Evolutionary conservation across 2,797 vertebrate species (phyloP).

Genomic region (Hipposideros larvatus): DNA sequence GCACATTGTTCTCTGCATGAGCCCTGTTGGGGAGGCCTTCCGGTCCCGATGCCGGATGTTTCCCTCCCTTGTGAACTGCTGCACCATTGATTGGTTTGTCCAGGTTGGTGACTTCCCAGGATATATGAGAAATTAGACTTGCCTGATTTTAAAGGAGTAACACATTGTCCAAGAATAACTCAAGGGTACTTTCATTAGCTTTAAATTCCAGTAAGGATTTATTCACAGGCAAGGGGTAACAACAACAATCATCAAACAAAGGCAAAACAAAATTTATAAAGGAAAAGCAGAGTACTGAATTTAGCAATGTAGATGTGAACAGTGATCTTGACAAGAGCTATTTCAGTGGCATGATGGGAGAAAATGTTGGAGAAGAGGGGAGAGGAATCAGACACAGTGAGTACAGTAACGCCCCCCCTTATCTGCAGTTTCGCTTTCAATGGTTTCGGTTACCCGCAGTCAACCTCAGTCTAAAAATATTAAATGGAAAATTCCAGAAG

Average conservation of each 20-base stretch:
- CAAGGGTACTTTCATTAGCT: neutral
- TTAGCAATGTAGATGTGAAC: neutral
- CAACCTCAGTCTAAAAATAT: neutral
- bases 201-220: constrained; percentile 14
- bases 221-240: neutral
- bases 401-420: neutral
- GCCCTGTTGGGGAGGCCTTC: constrained; percentile 93
- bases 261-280: neutral
- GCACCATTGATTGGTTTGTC: constrained; percentile 94
- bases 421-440: neutral
- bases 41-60: constrained; percentile 94
- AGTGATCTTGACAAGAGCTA: neutral
- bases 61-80: constrained; percentile 94
- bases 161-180: neutral
- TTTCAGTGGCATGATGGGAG: neutral
- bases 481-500: neutral
- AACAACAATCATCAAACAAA: neutral
- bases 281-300: neutral
- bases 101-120: constrained; percentile 86
- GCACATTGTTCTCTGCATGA: constrained; percentile 94
- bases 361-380: neutral
- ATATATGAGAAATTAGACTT: neutral
- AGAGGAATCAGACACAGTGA: neutral
- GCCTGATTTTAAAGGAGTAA: neutral
- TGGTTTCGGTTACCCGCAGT: neutral